Evolutionary conservation across 2,797 vertebrate genomes (phyloP).

Genomic region (Mus spretus): DNA sequence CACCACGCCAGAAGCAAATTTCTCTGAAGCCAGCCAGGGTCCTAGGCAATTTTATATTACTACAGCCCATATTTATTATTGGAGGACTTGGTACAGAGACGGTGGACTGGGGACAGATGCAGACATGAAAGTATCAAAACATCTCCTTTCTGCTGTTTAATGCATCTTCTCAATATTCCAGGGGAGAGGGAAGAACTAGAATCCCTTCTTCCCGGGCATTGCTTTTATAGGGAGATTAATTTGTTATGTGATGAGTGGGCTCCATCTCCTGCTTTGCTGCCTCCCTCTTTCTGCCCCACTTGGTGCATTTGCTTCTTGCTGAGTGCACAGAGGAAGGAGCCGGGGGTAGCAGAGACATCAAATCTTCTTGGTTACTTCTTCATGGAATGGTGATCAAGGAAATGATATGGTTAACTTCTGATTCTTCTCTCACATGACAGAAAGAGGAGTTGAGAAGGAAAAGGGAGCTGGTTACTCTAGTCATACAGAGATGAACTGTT

Average conservation of each 20-base stretch:
- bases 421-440: background rate
- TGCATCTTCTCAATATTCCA: slow-evolving; percentile 46
- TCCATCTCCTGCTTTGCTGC: background rate
- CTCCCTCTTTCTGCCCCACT: background rate
- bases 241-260: background rate
- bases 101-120: background rate
- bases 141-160: background rate
- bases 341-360: background rate
- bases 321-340: background rate
- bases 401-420: background rate
- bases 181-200: slow-evolving; percentile 27
- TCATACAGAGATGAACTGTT: background rate
- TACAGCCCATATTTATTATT: background rate
- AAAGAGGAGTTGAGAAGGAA: background rate
- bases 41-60: slow-evolving; percentile 49
- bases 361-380: background rate
- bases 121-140: slow-evolving; percentile 14
- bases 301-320: slow-evolving; percentile 31
- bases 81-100: background rate
- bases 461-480: background rate
- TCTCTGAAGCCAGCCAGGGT: slow-evolving; percentile 5
- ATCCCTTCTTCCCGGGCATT: background rate
- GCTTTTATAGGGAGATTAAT: slow-evolving; percentile 38
- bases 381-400: background rate
- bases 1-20: slow-evolving; percentile 17